phyloP scores from a whole-genome alignment of 2,113 vertebrate species.

The Hyperopisus bebe region DNA sequence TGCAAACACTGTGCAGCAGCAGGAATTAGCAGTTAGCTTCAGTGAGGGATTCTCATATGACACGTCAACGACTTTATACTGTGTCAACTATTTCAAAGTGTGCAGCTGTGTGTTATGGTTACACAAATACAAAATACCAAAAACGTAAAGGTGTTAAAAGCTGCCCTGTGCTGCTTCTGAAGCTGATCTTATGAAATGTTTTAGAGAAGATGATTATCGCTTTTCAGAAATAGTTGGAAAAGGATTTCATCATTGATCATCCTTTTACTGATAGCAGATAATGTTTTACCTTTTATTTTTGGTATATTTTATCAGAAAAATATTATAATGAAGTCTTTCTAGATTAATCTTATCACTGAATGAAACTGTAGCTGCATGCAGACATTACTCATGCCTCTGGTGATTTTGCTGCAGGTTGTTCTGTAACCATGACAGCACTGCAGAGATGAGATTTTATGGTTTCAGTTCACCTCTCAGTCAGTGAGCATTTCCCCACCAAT shows the following conservation, averaged over 20 bases:
- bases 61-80: not conserved
- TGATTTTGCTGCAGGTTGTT: not conserved
- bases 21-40: not conserved
- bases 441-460: not conserved
- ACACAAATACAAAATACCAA: not conserved
- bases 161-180: not conserved
- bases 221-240: not conserved
- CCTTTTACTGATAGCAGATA: not conserved
- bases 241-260: not conserved
- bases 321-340: not conserved
- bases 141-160: not conserved
- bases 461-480: not conserved
- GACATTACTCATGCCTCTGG: not conserved
- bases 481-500: not conserved
- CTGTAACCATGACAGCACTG: conserved; percentile 8
- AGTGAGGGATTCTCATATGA: not conserved
- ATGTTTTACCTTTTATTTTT: not conserved
- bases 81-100: not conserved
- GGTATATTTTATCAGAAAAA: not conserved
- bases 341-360: not conserved
- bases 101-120: not conserved
- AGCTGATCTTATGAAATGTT: not conserved
- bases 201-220: not conserved
- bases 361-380: conserved; percentile 1
- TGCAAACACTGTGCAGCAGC: too few species aligned